These are phyloP conservation scores for Sitobion miscanthi DNA, from an alignment of 1,140 invertebrate species.

Conservation along the genomic window DNA sequence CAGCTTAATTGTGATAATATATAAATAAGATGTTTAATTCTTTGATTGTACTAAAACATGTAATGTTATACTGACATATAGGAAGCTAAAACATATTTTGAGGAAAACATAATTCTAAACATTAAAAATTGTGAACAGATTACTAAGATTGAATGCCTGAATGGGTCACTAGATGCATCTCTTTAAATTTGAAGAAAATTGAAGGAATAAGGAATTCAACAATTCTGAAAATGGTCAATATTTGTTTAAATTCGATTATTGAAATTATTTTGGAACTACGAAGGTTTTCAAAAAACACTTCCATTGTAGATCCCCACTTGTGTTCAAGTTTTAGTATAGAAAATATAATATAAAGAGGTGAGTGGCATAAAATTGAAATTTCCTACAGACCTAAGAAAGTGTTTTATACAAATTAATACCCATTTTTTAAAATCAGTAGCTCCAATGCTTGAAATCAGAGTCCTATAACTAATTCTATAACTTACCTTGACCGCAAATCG, in stretches of 20 bases:
- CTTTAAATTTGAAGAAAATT: not conserved
- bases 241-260: not conserved
- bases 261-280: not conserved
- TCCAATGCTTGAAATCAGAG: not conserved
- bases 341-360: not conserved
- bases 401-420: not conserved
- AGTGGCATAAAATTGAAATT: not conserved
- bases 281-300: not conserved
- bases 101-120: not conserved
- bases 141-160: not conserved
- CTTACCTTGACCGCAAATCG: slow-evolving; percentile 51
- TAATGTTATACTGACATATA: not conserved
- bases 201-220: not conserved
- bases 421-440: not conserved
- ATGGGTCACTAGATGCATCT: not conserved
- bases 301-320: not conserved
- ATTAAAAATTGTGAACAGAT: not conserved
- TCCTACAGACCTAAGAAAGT: not conserved
- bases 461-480: not conserved
- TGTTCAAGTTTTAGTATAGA: not conserved
- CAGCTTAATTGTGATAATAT: not conserved
- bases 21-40: not conserved
- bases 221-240: not conserved
- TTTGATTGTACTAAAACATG: not conserved
- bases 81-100: not conserved